Evolutionary conservation across 2,113 vertebrate species (phyloP), one percentile per base, ranked within the genome.

Genomic region (Chitala chitala): DNA sequence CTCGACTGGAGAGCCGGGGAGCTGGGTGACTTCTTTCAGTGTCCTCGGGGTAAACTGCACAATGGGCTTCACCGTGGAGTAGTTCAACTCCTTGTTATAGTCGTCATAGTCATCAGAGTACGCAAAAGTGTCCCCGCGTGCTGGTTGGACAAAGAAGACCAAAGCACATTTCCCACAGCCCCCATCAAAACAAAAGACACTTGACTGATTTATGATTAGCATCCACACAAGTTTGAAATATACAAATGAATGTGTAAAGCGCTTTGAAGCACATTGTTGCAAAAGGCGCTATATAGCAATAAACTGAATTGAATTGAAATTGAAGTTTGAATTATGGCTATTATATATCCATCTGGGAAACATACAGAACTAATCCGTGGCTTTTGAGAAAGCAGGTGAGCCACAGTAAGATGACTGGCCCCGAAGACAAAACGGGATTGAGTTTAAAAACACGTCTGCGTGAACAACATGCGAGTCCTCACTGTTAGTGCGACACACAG

Each of bases 41-140:
- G 73, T 20, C 3, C 77, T 5, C 0, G 69, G 17, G 61, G 80
- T 74, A 56, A 71, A 13, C 38, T 78, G 53, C 2, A 12, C 3
- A 3, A 20, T 13, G 50, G 33, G 31, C 17, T 3, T n/a, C 17
- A 38, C 7, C 22, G 50, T 15, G 17, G 66, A 24, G 0, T 22
- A 31, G 66, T 85, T 78, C 48, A 85, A 73, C 73, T 55, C 38
- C 0, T 79, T n/a, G 2, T 94, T 91, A 0, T 93, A 92, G 0
- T 79, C 22, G 3, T 94, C 91, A 0, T 94, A 92, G 0, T 98
- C 97, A 76, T 98, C 96, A 0, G 95, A 91, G 56, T 86, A 75
- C 12, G 78, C 75, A 40, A 98, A 99, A 0, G 95, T 94, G 0
- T 99, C 97, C 71, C 96, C 97, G 0, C 94, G 93, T 59, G 92